phyloP scores from a whole-genome alignment of 2,888 invertebrate genomes.

The Zaprionus obscuricornis region DNA sequence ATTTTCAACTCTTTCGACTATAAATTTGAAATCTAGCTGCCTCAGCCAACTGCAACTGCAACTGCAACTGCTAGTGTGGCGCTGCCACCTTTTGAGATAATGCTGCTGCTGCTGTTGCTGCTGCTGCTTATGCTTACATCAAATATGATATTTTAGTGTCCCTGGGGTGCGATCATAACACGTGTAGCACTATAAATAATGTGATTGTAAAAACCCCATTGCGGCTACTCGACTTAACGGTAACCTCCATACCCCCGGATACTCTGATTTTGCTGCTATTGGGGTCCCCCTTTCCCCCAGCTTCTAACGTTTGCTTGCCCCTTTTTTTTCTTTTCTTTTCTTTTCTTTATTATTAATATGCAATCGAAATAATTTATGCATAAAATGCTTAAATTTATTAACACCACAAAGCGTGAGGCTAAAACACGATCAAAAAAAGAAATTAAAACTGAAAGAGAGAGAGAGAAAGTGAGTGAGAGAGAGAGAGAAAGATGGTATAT shows the following conservation, averaged over 20 bases:
- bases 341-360: slow-evolving; percentile 57
- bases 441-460: slow-evolving; percentile 20
- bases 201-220: slow-evolving; percentile 36
- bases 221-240: slow-evolving; percentile 42
- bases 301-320: too few species aligned
- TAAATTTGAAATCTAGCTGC: slow-evolving; percentile 49
- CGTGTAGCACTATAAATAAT: slow-evolving; percentile 68
- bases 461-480: slow-evolving; percentile 9
- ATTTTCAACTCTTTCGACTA: slow-evolving; percentile 26
- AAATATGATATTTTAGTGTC: slow-evolving; percentile 37
- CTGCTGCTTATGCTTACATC: slow-evolving; percentile 43
- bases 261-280: too few species aligned
- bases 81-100: too few species aligned
- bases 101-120: too few species aligned
- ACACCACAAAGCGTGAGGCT: slow-evolving; percentile 40
- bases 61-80: too few species aligned
- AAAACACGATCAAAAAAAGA: slow-evolving; percentile 23
- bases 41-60: too few species aligned
- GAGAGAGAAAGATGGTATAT: slow-evolving; percentile 44
- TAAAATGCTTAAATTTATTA: slow-evolving; percentile 69
- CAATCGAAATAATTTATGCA: slow-evolving; percentile 72
- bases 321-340: too few species aligned
- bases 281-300: too few species aligned
- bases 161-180: slow-evolving; percentile 70
- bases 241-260: too few species aligned